Conservation (phyloP, 2,888 invertebrate species). For the Tiphia femorata region DNA sequence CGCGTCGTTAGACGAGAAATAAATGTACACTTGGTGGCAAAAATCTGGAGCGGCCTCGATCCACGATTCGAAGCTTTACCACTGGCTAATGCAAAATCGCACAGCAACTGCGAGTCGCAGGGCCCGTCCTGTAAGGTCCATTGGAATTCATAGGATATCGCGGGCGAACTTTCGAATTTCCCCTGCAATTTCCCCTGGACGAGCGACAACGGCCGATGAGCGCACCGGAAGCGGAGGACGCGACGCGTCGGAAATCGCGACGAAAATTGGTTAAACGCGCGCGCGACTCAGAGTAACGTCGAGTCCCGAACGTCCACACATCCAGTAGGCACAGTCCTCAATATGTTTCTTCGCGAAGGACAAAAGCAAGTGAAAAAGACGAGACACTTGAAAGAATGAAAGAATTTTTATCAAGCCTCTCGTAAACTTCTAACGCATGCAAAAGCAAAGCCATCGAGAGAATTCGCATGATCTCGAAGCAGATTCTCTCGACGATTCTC, state of each 20-base stretch:
- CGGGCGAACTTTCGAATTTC: conserved; percentile 65
- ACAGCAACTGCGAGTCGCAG: background rate
- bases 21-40: too few relatives aligned
- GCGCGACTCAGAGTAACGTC: background rate
- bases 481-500: too few relatives aligned
- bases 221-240: conserved; percentile 54
- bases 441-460: too few relatives aligned
- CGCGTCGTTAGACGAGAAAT: too few relatives aligned
- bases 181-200: conserved; percentile 64
- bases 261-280: conserved; percentile 57
- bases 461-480: too few relatives aligned
- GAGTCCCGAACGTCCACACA: too few relatives aligned
- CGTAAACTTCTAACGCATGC: too few relatives aligned
- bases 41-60: too few relatives aligned
- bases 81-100: background rate
- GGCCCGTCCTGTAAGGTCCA: conserved; percentile 30
- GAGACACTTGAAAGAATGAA: background rate
- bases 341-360: background rate
- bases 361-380: background rate
- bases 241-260: conserved; percentile 58
- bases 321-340: too few relatives aligned
- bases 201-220: conserved; percentile 53
- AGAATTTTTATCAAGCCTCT: too few relatives aligned
- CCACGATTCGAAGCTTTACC: background rate
- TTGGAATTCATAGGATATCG: conserved; percentile 54